These are phyloP conservation scores for Phragmatobia fuliginosa DNA, from an alignment of 2,888 invertebrate species.

Conservation along the genomic window DNA sequence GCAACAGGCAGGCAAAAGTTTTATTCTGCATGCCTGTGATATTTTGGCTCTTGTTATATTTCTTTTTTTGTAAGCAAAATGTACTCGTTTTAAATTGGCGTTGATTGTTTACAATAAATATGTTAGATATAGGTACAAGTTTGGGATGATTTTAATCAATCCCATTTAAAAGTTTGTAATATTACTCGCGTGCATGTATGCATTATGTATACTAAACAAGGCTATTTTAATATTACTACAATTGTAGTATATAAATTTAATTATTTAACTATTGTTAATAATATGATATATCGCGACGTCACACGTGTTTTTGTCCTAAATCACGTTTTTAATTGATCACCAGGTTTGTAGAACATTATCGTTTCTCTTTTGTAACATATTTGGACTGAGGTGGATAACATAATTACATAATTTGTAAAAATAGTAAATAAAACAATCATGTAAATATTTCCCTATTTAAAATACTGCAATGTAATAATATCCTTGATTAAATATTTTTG, in stretches of 20 bases:
- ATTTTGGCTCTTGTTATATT: slow-evolving; percentile 38
- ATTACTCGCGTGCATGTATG: slow-evolving; percentile 37
- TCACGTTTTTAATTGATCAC: slow-evolving; percentile 34
- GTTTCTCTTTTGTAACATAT: slow-evolving; percentile 38
- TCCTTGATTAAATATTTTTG: slow-evolving; percentile 44
- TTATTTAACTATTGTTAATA: slow-evolving; percentile 36
- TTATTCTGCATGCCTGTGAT: slow-evolving; percentile 35
- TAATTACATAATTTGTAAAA: slow-evolving; percentile 39
- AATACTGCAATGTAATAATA: slow-evolving; percentile 33
- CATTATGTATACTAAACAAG: slow-evolving; percentile 30
- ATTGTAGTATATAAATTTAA: slow-evolving; percentile 39
- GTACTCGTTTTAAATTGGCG: slow-evolving; percentile 47
- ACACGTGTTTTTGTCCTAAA: slow-evolving; percentile 40
- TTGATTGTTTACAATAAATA: slow-evolving; percentile 30
- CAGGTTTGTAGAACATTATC: slow-evolving; percentile 36
- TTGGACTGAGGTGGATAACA: slow-evolving; percentile 47
- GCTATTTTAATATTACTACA: slow-evolving; percentile 29
- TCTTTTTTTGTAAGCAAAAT: slow-evolving; percentile 42
- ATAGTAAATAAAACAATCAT: slow-evolving; percentile 45
- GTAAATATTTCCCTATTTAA: slow-evolving; percentile 28
- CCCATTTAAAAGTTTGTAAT: slow-evolving; percentile 28
- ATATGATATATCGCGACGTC: slow-evolving; percentile 35
- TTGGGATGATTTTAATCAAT: slow-evolving; percentile 32
- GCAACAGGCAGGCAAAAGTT: slow-evolving; percentile 28
- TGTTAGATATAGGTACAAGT: slow-evolving; percentile 32